These are phyloP conservation scores for Andrena haemorrhoa DNA, from an alignment of 2,888 invertebrate genomes.

Conservation along the genomic window DNA sequence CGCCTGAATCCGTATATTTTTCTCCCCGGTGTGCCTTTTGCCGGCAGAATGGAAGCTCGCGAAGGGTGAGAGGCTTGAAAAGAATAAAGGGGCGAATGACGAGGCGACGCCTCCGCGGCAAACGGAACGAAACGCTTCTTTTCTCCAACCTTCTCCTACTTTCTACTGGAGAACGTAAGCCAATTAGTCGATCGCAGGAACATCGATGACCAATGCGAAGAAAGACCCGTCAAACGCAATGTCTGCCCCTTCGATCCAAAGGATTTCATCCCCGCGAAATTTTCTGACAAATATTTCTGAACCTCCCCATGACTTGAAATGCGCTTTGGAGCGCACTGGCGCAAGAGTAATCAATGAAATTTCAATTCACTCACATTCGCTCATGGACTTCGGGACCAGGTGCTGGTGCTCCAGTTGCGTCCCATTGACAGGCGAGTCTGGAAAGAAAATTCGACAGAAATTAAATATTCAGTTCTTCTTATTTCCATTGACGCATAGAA, in stretches of 20 bases:
- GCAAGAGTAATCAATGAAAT: too few relatives aligned
- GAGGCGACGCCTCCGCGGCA: conserved; percentile 12
- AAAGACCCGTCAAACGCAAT: neutral
- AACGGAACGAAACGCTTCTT: neutral
- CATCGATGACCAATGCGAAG: neutral
- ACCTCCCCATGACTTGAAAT: too few relatives aligned
- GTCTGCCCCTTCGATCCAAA: neutral
- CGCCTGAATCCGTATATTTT: conserved; percentile 11
- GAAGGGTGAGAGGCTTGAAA: neutral
- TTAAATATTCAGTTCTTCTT: neutral
- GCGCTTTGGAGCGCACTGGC: too few relatives aligned
- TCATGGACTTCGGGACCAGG: conserved; percentile 58
- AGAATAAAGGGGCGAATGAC: conserved; percentile 21
- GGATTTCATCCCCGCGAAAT: neutral
- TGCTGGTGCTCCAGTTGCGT: conserved; percentile 70
- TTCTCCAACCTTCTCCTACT: neutral
- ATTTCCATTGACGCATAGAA: too few relatives aligned
- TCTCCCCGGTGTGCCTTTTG: conserved; percentile 23
- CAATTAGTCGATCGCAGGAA: neutral
- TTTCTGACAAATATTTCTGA: neutral
- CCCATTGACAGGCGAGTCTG: conserved; percentile 67
- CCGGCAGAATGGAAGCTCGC: conserved; percentile 18
- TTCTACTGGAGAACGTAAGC: neutral
- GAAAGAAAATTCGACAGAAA: conserved; percentile 18
- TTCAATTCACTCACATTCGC: conserved; percentile 66